Evolutionary conservation across 2,888 invertebrate genomes (phyloP).

Genomic region (Melanostoma scalare): DNA sequence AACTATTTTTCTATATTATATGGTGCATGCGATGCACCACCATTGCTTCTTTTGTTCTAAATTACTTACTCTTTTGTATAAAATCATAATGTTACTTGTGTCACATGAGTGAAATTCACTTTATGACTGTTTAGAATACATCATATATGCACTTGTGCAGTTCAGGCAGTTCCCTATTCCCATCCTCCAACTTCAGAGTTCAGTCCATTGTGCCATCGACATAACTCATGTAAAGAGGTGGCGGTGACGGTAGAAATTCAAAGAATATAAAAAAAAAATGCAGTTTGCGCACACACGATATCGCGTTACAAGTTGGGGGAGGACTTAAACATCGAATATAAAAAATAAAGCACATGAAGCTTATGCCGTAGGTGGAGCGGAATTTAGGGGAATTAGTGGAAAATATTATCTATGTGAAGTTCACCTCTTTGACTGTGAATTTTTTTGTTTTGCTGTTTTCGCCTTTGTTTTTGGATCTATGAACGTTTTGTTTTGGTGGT

Average conservation of each 20-base stretch:
- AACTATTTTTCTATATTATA: no score
- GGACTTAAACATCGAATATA: constrained; percentile 13
- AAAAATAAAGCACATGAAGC: not conserved
- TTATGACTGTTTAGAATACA: constrained; percentile 44
- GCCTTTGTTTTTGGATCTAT: constrained; percentile 14
- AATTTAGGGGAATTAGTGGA: constrained; percentile 43
- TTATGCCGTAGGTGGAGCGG: constrained; percentile 10
- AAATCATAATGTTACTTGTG: constrained; percentile 35
- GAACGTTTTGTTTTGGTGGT: constrained; percentile 28
- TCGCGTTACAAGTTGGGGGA: constrained; percentile 63
- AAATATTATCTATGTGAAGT: constrained; percentile 54
- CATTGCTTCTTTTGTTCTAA: no score
- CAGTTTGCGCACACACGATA: constrained; percentile 63
- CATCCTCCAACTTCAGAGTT: constrained; percentile 27
- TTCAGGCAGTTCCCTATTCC: constrained; percentile 53
- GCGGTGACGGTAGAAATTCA: constrained; percentile 27
- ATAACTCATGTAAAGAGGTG: constrained; percentile 28
- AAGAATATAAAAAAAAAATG: constrained; percentile 31
- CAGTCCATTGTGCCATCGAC: constrained; percentile 30
- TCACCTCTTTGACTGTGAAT: constrained; percentile 36
- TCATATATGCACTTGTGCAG: constrained; percentile 62
- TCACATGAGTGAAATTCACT: constrained; percentile 63
- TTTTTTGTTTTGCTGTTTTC: constrained; percentile 1
- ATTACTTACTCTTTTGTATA: no score
- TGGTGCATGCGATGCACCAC: no score